These are phyloP conservation scores for Graptemys geographica DNA, from an alignment of 2,797 vertebrate species.

Conservation along the genomic window DNA sequence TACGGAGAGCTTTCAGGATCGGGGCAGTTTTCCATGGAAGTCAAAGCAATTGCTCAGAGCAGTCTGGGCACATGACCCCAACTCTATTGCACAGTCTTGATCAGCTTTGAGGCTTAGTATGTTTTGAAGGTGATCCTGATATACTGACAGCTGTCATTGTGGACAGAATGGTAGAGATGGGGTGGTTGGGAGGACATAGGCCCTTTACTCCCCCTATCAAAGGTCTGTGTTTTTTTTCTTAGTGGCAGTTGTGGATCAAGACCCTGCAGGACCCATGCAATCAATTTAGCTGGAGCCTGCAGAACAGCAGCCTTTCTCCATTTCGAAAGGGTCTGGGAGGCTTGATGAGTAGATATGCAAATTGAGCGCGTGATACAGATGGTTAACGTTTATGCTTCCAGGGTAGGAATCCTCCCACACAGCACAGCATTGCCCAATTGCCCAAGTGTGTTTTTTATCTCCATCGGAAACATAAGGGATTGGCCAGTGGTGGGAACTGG, in stretches of 20 bases:
- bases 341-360: not conserved
- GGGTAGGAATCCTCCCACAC: not conserved
- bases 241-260: not conserved
- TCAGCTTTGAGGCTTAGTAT: not conserved
- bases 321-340: not conserved
- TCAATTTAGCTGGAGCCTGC: not conserved
- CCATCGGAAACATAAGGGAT: not conserved
- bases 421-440: not conserved
- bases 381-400: not conserved
- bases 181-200: not conserved
- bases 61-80: not conserved
- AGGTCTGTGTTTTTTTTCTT: not conserved
- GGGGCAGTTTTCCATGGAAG: not conserved
- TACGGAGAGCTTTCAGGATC: not conserved
- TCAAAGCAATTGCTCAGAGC: not conserved
- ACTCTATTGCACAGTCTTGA: not conserved
- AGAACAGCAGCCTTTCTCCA: not conserved
- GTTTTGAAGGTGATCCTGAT: not conserved
- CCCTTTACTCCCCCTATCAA: not conserved
- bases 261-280: not conserved
- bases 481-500: not conserved
- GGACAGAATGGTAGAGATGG: not conserved
- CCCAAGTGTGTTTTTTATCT: not conserved
- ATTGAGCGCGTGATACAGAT: not conserved
- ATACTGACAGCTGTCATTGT: not conserved